Evolutionary conservation across 2,113 vertebrate genomes (phyloP).

Genomic region (Cygnus buccinator): DNA sequence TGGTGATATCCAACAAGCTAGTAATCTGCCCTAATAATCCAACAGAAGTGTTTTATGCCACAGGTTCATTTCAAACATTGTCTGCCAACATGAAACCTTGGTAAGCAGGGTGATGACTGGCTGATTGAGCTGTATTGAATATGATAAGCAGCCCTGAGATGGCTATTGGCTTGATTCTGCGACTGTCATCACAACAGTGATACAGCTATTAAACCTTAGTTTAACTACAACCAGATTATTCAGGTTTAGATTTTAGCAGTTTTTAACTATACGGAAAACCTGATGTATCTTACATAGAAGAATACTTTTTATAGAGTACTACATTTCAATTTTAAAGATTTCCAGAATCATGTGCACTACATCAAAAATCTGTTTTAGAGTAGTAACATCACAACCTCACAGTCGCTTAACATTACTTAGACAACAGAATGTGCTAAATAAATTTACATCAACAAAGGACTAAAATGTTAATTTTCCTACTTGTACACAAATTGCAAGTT

Average conservation of each 20-base stretch:
- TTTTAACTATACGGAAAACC: neutral
- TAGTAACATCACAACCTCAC: neutral
- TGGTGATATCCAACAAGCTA: neutral
- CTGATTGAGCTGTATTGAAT: neutral
- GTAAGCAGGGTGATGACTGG: neutral
- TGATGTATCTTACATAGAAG: neutral
- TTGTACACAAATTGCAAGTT: neutral
- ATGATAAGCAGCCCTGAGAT: neutral
- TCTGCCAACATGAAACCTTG: neutral
- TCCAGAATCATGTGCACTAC: neutral
- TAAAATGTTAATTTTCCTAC: neutral
- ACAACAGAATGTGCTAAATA: neutral
- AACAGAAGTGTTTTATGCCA: neutral
- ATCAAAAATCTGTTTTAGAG: neutral
- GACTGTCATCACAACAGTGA: neutral
- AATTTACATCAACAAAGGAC: neutral
- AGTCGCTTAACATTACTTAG: neutral
- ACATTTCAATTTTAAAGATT: neutral
- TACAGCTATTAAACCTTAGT: neutral
- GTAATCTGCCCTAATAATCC: neutral
- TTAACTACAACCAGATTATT: neutral
- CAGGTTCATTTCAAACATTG: neutral
- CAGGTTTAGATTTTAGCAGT: neutral
- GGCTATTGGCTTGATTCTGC: neutral
- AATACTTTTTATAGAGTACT: neutral